Evolutionary conservation across 2,113 vertebrate species (phyloP), one percentile per base, ranked within the genome.

Genomic region (Phalacrocorax aristotelis): DNA sequence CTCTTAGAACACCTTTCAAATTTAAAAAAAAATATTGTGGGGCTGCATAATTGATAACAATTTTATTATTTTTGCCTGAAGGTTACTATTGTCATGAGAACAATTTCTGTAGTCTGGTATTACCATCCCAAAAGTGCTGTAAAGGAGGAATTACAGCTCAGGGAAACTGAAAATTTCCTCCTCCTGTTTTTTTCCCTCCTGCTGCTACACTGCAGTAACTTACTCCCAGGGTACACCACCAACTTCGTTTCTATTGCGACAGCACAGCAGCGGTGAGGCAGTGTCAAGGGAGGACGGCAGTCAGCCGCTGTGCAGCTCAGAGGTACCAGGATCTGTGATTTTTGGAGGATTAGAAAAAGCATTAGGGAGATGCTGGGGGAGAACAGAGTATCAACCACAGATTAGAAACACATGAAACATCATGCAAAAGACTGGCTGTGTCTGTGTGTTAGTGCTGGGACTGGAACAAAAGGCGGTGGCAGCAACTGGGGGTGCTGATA

Each of bases 231-330:
- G 4, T 54, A 34, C 14, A 14, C 19, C n/a, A 22, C 34, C 69
- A 77, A 5, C 9, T 30, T 19, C 0, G 0, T 29, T 68, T 72
- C 57, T 71, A 1, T 19, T 61, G 30, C 61, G 71, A 71, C 0
- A 2, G 11, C 30, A 44, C 29, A 40, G 51, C 52, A 54, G 13
- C 0, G 0, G 60, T 9, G 40, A 71, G 46, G 15, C 10, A 12
- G 42, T 5, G 1, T 6, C 18, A 19, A 65, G 55, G 66, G 54
- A 74, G 20, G 21, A 54, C 0, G 9, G 23, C 21, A 23, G n/a
- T 58, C 13, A 34, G 42, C 23, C 1, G 1, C 42, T 23, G 26
- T 26, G n/a, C 20, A 27, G 30, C 69, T 91, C 48, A 34, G 51
- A 70, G n/a, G 22, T 57, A 76, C 27, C 44, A 58, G 58, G 38